phyloP scores from a whole-genome alignment of 1,140 invertebrate genomes.

The Drosophila oshimai region DNA sequence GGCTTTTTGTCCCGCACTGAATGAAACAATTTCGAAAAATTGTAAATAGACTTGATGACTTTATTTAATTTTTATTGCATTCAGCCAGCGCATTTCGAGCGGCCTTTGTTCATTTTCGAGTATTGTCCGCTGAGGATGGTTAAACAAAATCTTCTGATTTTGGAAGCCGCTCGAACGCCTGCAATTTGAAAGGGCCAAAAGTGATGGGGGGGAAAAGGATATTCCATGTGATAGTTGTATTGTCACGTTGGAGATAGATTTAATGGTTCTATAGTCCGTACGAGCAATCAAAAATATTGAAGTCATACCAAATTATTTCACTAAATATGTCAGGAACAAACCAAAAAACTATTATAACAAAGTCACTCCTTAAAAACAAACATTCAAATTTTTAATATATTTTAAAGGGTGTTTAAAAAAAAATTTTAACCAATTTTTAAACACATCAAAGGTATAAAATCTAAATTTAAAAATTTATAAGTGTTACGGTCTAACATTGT shows the following conservation, averaged over 20 bases:
- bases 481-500: too few relatives aligned
- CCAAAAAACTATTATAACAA: not conserved
- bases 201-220: not conserved
- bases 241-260: not conserved
- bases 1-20: conserved; percentile 16
- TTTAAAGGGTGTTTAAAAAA: too few relatives aligned
- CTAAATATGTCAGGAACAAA: not conserved
- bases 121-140: conserved; percentile 47
- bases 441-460: too few relatives aligned
- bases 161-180: conserved; percentile 46
- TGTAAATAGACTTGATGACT: conserved; percentile 75
- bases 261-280: not conserved
- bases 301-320: too few relatives aligned
- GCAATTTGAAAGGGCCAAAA: conserved; percentile 53
- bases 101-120: conserved; percentile 47
- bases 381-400: too few relatives aligned
- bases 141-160: conserved; percentile 40
- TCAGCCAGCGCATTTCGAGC: conserved; percentile 35
- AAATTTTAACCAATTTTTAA: too few relatives aligned
- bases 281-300: too few relatives aligned
- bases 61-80: conserved; percentile 81
- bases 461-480: too few relatives aligned
- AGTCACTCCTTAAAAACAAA: not conserved
- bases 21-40: conserved; percentile 66
- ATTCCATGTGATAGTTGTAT: conserved; percentile 6